Percentiles rank a stretch among this genome's conserved stretches.
These are phyloP conservation scores for Stegodyphus dumicola DNA, from an alignment of 1,140 invertebrate genomes.

Conservation along the genomic window DNA sequence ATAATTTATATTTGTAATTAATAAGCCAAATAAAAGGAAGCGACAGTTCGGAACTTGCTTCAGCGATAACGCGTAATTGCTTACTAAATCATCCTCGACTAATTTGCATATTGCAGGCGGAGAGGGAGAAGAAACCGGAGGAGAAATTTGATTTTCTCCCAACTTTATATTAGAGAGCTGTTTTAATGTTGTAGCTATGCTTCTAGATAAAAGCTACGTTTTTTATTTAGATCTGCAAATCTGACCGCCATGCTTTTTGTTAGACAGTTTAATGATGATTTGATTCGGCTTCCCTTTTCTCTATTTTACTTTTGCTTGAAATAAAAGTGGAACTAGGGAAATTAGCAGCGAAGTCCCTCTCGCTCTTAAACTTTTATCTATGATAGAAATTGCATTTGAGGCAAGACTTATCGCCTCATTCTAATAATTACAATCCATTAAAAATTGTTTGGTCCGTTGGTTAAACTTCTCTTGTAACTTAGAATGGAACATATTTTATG, in stretches of 20 bases:
- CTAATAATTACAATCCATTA: no score
- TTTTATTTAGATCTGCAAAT: conserved; percentile 43
- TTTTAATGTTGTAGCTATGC: conserved; percentile 31
- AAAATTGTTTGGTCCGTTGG: no score
- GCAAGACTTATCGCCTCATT: no score
- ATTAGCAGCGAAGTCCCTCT: no score
- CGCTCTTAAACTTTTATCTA: no score
- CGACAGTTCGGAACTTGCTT: conserved; percentile 48
- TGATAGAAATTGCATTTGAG: no score
- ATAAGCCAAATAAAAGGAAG: conserved; percentile 55
- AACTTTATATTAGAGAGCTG: conserved; percentile 5
- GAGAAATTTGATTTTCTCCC: conserved; percentile 41
- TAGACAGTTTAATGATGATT: conserved; percentile 38
- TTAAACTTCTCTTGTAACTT: no score
- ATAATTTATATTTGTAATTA: conserved; percentile 58
- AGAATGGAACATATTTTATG: no score
- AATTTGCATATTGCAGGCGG: conserved; percentile 36
- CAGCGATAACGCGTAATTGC: conserved; percentile 51
- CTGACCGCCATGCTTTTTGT: conserved; percentile 34
- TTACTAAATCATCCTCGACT: conserved; percentile 47
- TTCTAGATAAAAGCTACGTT: conserved; percentile 15
- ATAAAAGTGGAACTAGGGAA: background rate
- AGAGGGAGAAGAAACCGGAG: background rate
- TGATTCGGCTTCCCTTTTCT: conserved; percentile 25
- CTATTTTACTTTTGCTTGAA: background rate